Conservation (phyloP, 2,113 vertebrate genomes). For the Sisor rabdophorus region DNA sequence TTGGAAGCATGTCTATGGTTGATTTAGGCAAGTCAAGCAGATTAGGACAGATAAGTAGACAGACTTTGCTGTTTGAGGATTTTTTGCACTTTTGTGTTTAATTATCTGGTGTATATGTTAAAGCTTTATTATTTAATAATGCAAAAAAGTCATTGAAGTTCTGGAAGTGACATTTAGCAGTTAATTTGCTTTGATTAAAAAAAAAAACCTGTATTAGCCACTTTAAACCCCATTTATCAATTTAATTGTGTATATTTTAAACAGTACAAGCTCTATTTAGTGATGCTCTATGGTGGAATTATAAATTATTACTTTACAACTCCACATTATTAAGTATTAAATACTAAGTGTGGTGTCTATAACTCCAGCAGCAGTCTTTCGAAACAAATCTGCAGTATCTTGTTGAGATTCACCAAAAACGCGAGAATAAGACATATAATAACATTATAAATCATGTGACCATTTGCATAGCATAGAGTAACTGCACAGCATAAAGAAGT, state of each 20-base stretch:
- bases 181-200: background rate
- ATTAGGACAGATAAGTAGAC: constrained; percentile 43
- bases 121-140: background rate
- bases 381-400: background rate
- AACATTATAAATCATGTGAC: background rate
- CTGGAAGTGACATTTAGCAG: background rate
- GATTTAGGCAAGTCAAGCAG: constrained; percentile 33
- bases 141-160: too few species aligned
- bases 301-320: background rate
- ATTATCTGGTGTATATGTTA: background rate
- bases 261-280: background rate
- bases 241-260: background rate
- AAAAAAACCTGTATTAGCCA: too few species aligned
- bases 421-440: background rate
- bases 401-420: background rate
- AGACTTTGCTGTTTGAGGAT: background rate
- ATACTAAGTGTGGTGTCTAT: background rate
- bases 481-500: background rate
- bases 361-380: background rate
- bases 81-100: background rate
- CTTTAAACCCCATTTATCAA: too few species aligned
- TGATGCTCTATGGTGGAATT: background rate
- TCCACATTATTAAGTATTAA: background rate
- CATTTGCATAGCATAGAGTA: background rate
- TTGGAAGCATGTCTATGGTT: constrained; percentile 43